Evolutionary conservation across 2,888 invertebrate genomes (phyloP), one percentile per base, ranked within the genome.

Genomic region (Xestia xanthographa): DNA sequence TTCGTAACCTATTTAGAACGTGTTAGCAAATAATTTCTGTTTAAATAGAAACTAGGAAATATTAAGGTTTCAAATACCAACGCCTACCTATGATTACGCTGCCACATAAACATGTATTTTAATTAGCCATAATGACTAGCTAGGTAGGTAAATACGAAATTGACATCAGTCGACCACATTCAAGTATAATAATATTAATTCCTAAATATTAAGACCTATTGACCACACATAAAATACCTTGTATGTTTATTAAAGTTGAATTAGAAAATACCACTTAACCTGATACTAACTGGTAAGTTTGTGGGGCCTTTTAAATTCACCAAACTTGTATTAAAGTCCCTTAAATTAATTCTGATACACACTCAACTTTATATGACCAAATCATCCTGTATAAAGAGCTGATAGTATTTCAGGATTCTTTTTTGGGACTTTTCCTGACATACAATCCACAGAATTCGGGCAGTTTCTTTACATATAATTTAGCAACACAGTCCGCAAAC

Each of bases 121-220:
- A 56, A 75, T 74, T 79, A 81, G 79, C 72, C 84, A 83, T 62
- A 75, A 74, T 79, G 83, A 85, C 83, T 87, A 85, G 80, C 85
- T 87, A 83, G 79, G 34, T 70, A 79, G 6, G 34, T 81, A 68
- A 72, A 70, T 69, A 77, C 66, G 62, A 29, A 72, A 80, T n/a
- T 71, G 26, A 45, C 14, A 73, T 68, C 62, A 78, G 48, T 81
- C 22, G 50, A 53, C 41, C 66, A 72, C 22, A 70, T 72, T 70
- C 41, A 41, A 12, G 67, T 45, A 76, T 53, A 60, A 43, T 4
- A 29, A 63, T 63, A 5, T 63, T 4, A 22, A 63, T 63, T 63
- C 63, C 34, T 26, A 43, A 67, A 60, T 22, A 76, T 43, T 50
- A 29, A 34, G 34, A 34, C 38, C 14, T 45, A 79, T 63, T 63